Evolutionary conservation across 2,797 vertebrate genomes (phyloP).

Genomic region (Onychomys torridus): DNA sequence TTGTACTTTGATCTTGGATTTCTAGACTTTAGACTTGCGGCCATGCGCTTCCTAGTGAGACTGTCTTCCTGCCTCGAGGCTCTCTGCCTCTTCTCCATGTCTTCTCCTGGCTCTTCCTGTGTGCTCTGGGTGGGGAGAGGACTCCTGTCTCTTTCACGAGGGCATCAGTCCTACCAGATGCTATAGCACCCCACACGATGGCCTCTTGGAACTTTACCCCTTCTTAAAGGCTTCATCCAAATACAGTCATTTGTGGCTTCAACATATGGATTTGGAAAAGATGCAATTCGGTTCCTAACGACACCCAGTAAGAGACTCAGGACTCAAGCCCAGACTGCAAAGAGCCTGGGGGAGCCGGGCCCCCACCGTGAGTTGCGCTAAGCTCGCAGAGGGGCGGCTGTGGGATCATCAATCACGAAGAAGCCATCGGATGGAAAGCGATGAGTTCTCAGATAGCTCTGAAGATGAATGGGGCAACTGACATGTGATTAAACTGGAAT

Average conservation of each 20-base stretch:
- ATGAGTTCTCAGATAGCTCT: constrained; percentile 79
- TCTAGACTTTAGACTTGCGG: neutral
- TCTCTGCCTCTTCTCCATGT: neutral
- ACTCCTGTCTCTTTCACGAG: neutral
- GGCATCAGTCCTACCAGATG: neutral
- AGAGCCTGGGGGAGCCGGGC: neutral
- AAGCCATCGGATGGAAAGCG: constrained; percentile 58
- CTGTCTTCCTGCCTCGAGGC: neutral
- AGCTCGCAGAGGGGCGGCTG: constrained; percentile 29
- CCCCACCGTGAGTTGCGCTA: constrained; percentile 74
- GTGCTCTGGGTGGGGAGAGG: neutral
- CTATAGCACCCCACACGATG: too few relatives aligned
- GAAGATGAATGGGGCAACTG: constrained; percentile 83
- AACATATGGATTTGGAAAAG: neutral
- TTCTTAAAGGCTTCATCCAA: neutral
- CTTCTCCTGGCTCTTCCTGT: neutral
- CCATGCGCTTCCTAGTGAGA: neutral
- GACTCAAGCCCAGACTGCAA: neutral
- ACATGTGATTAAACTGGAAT: constrained; percentile 81
- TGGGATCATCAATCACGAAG: constrained; percentile 81
- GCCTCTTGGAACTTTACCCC: neutral
- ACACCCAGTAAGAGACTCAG: neutral
- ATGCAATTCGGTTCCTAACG: neutral
- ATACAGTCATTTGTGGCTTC: neutral
- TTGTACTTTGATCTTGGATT: neutral